These are phyloP conservation scores for Melieria crassipennis DNA, from an alignment of 2,888 invertebrate species.

Conservation along the genomic window DNA sequence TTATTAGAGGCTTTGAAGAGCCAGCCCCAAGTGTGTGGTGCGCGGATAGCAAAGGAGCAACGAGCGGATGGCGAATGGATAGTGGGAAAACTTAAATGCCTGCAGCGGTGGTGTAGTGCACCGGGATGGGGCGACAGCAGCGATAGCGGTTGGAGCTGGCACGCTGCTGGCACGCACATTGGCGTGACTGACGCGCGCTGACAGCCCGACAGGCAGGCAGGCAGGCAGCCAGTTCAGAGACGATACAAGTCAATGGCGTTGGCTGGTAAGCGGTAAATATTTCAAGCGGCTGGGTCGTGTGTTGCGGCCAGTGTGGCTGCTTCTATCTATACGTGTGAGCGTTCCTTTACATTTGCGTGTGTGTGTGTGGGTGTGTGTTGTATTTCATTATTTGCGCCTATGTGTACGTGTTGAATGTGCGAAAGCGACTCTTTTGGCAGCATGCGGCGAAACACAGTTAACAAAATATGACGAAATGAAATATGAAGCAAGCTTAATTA, in stretches of 20 bases:
- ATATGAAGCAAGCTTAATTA: constrained; percentile 55
- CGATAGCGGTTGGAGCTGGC: background rate
- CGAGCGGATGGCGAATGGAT: too few relatives aligned
- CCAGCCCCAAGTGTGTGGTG: too few relatives aligned
- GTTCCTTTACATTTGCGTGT: background rate
- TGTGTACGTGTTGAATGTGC: too few relatives aligned
- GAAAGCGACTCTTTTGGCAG: too few relatives aligned
- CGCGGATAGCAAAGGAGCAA: too few relatives aligned
- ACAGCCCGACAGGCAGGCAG: background rate
- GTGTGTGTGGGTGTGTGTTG: background rate
- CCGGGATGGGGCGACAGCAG: background rate
- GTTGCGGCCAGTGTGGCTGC: background rate
- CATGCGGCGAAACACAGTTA: background rate
- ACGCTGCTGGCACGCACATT: constrained; percentile 9
- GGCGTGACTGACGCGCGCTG: background rate
- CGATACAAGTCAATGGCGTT: too few relatives aligned
- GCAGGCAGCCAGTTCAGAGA: too few relatives aligned
- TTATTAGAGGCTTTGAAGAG: too few relatives aligned
- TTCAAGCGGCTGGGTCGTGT: too few relatives aligned
- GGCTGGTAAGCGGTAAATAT: too few relatives aligned
- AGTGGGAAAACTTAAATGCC: background rate
- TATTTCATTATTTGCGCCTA: background rate
- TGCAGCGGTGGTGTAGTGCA: background rate
- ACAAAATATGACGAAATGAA: constrained; percentile 45
- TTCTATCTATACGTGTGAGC: background rate